Evolutionary conservation across 2,113 vertebrate species (phyloP).

Genomic region (Okapia johnstoni): DNA sequence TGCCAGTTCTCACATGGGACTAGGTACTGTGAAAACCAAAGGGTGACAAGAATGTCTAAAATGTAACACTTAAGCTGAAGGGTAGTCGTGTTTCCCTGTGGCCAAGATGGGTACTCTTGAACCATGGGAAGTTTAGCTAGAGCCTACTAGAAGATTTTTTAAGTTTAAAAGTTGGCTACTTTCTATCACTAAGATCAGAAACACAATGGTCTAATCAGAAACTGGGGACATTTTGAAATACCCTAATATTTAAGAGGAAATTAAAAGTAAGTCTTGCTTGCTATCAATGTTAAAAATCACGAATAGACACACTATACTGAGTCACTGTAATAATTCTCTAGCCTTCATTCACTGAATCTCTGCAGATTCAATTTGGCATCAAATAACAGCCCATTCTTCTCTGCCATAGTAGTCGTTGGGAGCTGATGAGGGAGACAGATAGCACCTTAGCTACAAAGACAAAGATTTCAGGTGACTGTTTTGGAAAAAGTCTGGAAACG

Average conservation of each 20-base stretch:
- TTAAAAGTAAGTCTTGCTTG: conserved; percentile 76
- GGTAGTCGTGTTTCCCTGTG: background rate
- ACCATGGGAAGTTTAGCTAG: conserved; percentile 17
- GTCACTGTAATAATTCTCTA: conserved; percentile 77
- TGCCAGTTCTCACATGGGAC: background rate
- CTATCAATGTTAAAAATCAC: conserved; percentile 79
- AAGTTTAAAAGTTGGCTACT: conserved; percentile 64
- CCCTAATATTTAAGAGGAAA: conserved; percentile 85
- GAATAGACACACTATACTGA: conserved; percentile 64
- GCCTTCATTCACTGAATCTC: conserved; percentile 57
- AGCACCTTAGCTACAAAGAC: conserved; percentile 23
- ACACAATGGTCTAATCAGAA: conserved; percentile 74
- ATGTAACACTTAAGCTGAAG: background rate
- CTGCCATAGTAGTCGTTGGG: conserved; percentile 31
- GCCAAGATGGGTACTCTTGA: background rate
- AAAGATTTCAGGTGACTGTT: conserved; percentile 47
- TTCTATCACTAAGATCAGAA: conserved; percentile 75
- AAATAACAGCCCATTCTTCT: conserved; percentile 74
- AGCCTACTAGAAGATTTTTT: conserved; percentile 5
- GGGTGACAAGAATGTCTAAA: background rate
- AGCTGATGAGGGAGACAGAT: conserved; percentile 64
- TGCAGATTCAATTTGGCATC: conserved; percentile 66
- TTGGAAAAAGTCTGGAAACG: conserved; percentile 22
- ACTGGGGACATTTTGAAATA: conserved; percentile 66
- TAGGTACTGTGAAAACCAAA: background rate